Conservation (phyloP, 1,140 invertebrate genomes). For the Protaetia brevitarsis region DNA sequence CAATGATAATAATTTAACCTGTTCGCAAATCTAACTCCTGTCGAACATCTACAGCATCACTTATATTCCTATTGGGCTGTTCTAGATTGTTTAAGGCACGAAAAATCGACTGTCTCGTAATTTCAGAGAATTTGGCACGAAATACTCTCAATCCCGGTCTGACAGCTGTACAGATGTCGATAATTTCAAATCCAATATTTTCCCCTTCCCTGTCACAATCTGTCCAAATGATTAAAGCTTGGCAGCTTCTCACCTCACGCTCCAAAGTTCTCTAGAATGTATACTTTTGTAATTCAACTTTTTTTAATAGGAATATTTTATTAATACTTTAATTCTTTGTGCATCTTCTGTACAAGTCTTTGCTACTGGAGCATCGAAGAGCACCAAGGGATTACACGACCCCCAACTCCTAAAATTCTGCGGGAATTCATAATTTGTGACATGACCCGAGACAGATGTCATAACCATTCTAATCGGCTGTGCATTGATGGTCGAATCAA, state of each 20-base stretch:
- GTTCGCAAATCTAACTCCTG: constrained; percentile 95
- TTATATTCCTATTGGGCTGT: constrained; percentile 78
- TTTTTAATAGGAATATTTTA: too few relatives aligned
- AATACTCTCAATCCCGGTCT: constrained; percentile 76
- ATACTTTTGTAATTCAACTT: constrained; percentile 27
- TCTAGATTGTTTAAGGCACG: constrained; percentile 78
- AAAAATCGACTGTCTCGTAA: constrained; percentile 77
- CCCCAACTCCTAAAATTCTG: constrained; percentile 76
- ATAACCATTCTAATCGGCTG: constrained; percentile 83
- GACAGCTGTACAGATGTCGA: constrained; percentile 80
- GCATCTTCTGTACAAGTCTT: constrained; percentile 74
- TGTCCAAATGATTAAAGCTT: constrained; percentile 94
- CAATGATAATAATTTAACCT: too few relatives aligned
- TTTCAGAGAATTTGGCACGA: constrained; percentile 97
- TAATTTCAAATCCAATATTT: constrained; percentile 98
- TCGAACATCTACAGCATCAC: constrained; percentile 94
- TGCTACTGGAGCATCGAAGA: constrained; percentile 88
- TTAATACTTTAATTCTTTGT: constrained; percentile 73
- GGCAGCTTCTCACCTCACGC: constrained; percentile 72
- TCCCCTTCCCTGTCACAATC: constrained; percentile 99
- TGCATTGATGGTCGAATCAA: constrained; percentile 70
- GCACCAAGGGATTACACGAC: constrained; percentile 72
- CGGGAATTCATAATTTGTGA: constrained; percentile 79
- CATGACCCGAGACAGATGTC: constrained; percentile 98
- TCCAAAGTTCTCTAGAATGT: constrained; percentile 72